A percentile compares a stretch with the other conserved stretches of the same genome.
These are phyloP conservation scores for Bilobella aurantiaca DNA, from an alignment of 1,140 invertebrate species.

Conservation along the genomic window DNA sequence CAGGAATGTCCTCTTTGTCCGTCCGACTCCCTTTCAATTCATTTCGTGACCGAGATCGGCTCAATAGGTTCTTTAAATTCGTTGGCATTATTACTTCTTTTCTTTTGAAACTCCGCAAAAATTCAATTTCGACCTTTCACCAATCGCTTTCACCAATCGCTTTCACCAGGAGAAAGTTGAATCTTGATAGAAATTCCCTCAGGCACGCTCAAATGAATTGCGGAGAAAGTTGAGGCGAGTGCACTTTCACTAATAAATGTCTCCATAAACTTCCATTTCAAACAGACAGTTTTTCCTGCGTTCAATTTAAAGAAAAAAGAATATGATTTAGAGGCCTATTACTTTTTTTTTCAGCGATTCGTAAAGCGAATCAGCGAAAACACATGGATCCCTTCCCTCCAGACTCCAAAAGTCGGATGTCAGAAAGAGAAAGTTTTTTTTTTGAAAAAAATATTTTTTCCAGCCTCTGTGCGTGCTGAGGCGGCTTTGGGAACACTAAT, in stretches of 20 bases:
- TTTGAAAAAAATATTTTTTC: no score
- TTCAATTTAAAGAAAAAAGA: background rate
- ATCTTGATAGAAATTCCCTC: background rate
- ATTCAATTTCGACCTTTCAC: background rate
- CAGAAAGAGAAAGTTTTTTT: no score
- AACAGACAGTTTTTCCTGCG: background rate
- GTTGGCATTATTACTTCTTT: slow-evolving; percentile 26
- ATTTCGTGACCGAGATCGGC: slow-evolving; percentile 30
- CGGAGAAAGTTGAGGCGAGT: background rate
- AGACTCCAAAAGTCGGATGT: no score
- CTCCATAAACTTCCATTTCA: background rate
- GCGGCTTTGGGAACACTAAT: no score
- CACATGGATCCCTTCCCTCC: no score
- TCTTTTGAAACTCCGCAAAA: background rate
- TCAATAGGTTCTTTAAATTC: slow-evolving; percentile 31
- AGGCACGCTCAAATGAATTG: background rate
- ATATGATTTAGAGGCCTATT: no score
- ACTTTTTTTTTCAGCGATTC: no score
- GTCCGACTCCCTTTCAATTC: slow-evolving; percentile 28
- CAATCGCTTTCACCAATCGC: background rate
- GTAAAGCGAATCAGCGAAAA: no score
- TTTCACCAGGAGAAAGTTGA: background rate
- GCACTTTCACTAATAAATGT: background rate
- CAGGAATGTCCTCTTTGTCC: slow-evolving; percentile 11
- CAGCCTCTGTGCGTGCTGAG: no score